Evolutionary conservation across 2,797 vertebrate species (phyloP).

Genomic region (Megalops cyprinoides): DNA sequence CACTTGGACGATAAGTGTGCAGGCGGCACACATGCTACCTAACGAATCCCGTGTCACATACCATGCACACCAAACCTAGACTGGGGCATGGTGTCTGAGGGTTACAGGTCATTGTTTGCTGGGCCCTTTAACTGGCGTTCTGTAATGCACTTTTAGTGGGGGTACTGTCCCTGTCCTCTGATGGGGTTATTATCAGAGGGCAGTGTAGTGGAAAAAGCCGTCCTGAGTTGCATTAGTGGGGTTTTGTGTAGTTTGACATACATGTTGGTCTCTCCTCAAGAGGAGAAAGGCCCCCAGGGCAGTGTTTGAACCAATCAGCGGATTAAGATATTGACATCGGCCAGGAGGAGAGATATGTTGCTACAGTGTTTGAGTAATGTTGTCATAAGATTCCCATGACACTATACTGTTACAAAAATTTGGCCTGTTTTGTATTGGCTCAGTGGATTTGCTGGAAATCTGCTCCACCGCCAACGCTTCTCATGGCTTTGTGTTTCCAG

Average conservation of each 20-base stretch:
- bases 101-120: slow-evolving; percentile 21
- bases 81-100: slow-evolving; percentile 1
- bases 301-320: background rate
- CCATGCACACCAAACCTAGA: slow-evolving; percentile 6
- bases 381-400: background rate
- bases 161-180: background rate
- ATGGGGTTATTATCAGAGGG: slow-evolving; percentile 24
- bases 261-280: background rate
- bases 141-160: slow-evolving; percentile 15
- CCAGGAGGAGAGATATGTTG: background rate
- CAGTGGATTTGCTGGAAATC: background rate
- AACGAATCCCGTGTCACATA: background rate
- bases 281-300: background rate
- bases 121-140: too few relatives aligned
- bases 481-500: slow-evolving; percentile 51
- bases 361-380: background rate
- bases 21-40: slow-evolving; percentile 16
- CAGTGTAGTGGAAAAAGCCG: slow-evolving; percentile 4
- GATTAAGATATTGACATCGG: too few relatives aligned
- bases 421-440: background rate
- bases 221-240: slow-evolving; percentile 1
- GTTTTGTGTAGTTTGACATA: background rate
- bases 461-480: background rate
- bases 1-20: background rate
- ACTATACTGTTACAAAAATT: background rate